These are phyloP conservation scores for Marisa cornuarietis DNA, from an alignment of 1,140 invertebrate species.

Conservation along the genomic window DNA sequence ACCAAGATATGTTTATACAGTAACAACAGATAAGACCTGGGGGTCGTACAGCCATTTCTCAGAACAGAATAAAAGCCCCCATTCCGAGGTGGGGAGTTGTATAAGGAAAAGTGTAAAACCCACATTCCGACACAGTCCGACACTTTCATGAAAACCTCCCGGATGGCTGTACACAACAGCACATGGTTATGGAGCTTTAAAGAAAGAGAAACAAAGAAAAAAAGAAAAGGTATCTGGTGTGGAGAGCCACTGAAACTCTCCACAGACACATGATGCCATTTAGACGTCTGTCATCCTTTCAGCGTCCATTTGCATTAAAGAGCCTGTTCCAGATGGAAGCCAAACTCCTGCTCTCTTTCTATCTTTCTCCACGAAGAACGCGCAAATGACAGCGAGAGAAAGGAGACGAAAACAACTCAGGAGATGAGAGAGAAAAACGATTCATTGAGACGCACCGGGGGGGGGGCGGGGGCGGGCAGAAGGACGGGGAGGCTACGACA, in stretches of 20 bases:
- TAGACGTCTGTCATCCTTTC: background rate
- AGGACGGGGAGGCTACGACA: background rate
- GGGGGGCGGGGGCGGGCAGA: background rate
- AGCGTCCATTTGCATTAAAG: background rate
- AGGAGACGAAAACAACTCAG: background rate
- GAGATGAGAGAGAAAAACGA: background rate
- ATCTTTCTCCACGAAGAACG: background rate
- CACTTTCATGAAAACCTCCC: no score
- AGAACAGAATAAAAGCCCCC: no score
- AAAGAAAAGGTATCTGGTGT: background rate
- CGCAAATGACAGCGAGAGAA: background rate
- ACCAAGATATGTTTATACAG: no score
- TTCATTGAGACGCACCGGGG: background rate
- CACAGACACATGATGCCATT: background rate
- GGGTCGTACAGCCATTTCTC: no score
- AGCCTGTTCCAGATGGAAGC: background rate
- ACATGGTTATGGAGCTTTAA: background rate
- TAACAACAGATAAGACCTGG: no score
- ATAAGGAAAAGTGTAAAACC: no score
- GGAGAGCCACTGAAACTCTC: background rate
- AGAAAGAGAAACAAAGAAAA: background rate
- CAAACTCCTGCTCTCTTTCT: background rate
- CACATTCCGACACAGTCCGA: no score
- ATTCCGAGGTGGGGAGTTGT: no score
- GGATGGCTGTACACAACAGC: no score